Evolutionary conservation across 2,888 invertebrate genomes (phyloP), one percentile per base, ranked within the genome.

Genomic region (Nemotelus nigrinus): DNA sequence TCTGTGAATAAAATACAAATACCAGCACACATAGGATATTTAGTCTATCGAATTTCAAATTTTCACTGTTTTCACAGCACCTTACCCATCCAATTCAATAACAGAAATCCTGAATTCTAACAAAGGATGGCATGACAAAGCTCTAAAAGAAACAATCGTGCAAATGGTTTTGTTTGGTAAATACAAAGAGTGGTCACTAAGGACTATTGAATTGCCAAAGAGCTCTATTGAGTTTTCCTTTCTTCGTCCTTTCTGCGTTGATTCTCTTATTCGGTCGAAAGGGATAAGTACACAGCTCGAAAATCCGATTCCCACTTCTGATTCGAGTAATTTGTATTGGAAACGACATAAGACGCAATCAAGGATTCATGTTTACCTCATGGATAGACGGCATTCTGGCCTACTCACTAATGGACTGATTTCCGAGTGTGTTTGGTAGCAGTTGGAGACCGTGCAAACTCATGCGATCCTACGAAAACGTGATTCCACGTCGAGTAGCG

Each of bases 291-390:
- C 45, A 44, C 45, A 41, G n/a, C 65, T 65, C 45, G n/a, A 65
- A 47, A 65, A n/a, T 45, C 45, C 65, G 3, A 8, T 41, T 10
- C 45, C 44, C 45, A 45, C 43, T 65, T 65, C 45, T 10, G 45
- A 7, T n/a, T 41, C 10, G 7, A 65, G 44, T 65, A 45, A 65
- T 65, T 65, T 65, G 44, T 45, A 65, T 65, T 65, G 6, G 65
- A 65, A 65, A 44, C 44, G 65, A 65, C 45, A 45, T 65, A 65
- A 65, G 65, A 65, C 45, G 44, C 44, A 65, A 65, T 65, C 63
- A 43, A 63, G 43, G 63, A 63, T 44, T 45, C 65, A 45, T 65
- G 45, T 65, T 65, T 65, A 65, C 65, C 65, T 65, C 8, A 65
- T 25, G n/a, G 65, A 45, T 10, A 4, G 45, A 65, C 45, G 7